Conservation (phyloP, 2,113 vertebrate genomes). For the Cichladusa arquata region DNA sequence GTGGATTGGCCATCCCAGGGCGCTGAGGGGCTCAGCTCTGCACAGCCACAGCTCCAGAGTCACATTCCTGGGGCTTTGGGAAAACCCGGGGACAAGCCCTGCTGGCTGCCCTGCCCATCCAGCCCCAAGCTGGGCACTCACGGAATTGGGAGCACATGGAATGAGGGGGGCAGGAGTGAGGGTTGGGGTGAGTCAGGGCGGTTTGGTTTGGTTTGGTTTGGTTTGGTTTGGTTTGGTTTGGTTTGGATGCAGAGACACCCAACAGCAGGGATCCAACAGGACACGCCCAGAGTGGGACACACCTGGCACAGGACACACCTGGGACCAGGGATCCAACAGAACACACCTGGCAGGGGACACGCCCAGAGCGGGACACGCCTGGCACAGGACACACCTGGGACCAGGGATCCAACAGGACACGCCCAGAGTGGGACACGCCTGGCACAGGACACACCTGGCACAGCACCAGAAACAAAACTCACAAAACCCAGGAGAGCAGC, state of each 20-base stretch:
- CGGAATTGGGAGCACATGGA: accelerated
- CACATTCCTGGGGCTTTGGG: background rate
- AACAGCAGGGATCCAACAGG: background rate
- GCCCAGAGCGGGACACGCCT: no score
- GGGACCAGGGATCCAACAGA: background rate
- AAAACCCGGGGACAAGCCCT: background rate
- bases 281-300: background rate
- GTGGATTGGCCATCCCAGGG: background rate
- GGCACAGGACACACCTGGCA: background rate
- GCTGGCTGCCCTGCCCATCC: no score
- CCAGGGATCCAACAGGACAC: background rate
- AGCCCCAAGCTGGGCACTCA: no score
- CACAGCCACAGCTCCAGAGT: background rate
- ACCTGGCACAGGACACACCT: background rate
- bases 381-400: background rate
- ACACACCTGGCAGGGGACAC: background rate
- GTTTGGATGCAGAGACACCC: background rate
- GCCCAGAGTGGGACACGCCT: background rate
- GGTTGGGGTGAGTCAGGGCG: no score
- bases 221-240: no score
- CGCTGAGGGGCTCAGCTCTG: background rate
- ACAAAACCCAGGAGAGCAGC: no score
- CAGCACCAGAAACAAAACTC: no score
- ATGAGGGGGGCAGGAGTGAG: background rate
- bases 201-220: background rate